phyloP scores from a whole-genome alignment of 2,113 vertebrate genomes.

The Cyanoramphus novaezelandiae region DNA sequence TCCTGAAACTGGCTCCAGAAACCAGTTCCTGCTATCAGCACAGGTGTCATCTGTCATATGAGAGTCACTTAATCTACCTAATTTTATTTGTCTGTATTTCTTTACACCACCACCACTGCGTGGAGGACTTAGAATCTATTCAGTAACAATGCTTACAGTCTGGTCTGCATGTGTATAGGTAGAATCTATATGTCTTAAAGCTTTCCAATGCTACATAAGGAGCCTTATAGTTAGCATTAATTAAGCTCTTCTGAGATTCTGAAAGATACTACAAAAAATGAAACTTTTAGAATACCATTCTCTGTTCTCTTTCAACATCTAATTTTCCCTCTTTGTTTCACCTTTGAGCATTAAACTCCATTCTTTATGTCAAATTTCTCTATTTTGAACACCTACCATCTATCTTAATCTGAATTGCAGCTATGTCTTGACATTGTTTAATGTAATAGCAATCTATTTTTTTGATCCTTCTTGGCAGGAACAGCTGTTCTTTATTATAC shows the following conservation, averaged over 20 bases:
- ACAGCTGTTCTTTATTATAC: neutral
- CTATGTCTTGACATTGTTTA: neutral
- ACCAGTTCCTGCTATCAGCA: neutral
- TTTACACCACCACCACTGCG: neutral
- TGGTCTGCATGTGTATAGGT: neutral
- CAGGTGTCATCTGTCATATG: neutral
- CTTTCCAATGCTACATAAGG: neutral
- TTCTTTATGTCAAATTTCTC: neutral
- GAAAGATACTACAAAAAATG: neutral
- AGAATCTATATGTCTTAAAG: neutral
- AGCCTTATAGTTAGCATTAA: neutral
- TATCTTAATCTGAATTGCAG: neutral
- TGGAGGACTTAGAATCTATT: neutral
- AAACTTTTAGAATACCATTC: neutral
- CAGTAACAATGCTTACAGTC: neutral
- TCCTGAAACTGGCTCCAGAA: neutral
- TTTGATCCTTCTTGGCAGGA: neutral
- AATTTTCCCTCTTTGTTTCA: neutral
- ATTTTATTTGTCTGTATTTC: neutral
- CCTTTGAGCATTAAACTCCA: neutral
- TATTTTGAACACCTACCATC: neutral
- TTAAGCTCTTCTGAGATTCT: neutral
- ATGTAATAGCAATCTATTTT: neutral
- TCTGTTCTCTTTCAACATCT: neutral
- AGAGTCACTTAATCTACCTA: neutral